A percentile compares a stretch with the other conserved stretches of the same genome.
Evolutionary conservation across 2,113 vertebrate genomes (phyloP).

Genomic region (Equus quagga): DNA sequence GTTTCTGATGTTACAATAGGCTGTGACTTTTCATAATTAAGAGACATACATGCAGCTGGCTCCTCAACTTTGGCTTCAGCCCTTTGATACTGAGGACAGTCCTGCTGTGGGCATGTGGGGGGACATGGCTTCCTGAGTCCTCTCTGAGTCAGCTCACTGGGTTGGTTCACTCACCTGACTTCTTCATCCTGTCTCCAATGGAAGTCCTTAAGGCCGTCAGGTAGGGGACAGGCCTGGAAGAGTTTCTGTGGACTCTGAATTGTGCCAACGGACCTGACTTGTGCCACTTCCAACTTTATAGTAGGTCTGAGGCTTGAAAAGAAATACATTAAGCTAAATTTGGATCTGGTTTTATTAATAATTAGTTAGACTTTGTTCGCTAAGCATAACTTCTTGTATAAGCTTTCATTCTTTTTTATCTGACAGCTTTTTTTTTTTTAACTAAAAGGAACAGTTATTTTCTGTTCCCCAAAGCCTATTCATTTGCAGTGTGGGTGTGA

Average conservation of each 20-base stretch:
- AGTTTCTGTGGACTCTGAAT: neutral
- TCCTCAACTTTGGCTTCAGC: fast-evolving
- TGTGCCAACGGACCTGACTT: neutral
- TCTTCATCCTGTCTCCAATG: fast-evolving
- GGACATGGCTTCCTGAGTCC: neutral
- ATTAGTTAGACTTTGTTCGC: conserved; percentile 19
- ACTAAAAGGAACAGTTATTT: conserved; percentile 66
- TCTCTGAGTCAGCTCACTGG: fast-evolving
- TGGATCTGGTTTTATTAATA: conserved; percentile 47
- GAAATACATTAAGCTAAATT: neutral
- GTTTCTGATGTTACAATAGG: neutral
- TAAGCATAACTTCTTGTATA: neutral
- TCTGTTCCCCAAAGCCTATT: conserved; percentile 63
- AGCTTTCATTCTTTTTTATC: conserved; percentile 58
- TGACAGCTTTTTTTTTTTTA: conserved; percentile 65
- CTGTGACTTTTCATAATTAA: no score
- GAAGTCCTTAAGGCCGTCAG: no score
- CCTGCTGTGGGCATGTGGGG: fast-evolving
- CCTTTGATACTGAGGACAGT: neutral
- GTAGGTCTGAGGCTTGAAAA: neutral
- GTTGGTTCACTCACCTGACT: neutral
- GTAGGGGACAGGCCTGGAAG: fast-evolving
- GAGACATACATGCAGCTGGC: fast-evolving
- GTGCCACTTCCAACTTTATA: neutral
- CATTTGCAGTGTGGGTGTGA: conserved; percentile 64